These are phyloP conservation scores for Perccottus glenii DNA, from an alignment of 2,113 vertebrate genomes.

Conservation along the genomic window DNA sequence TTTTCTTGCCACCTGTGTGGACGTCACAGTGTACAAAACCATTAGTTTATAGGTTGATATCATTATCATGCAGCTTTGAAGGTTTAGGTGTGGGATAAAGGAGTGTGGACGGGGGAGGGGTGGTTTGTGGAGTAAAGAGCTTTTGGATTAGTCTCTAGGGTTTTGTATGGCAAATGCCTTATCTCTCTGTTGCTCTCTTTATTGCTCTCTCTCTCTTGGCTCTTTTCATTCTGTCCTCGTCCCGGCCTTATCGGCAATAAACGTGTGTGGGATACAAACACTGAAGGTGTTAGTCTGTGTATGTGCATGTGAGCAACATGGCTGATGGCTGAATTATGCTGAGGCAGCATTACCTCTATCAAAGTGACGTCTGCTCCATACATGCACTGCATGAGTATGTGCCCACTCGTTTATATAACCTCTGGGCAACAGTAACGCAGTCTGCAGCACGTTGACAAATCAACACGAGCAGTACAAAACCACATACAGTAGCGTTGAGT, in stretches of 20 bases:
- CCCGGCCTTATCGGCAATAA: slow-evolving; percentile 23
- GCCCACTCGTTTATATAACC: not conserved
- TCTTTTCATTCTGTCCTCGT: slow-evolving; percentile 24
- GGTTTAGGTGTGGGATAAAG: slow-evolving; percentile 8
- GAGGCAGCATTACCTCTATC: slow-evolving; percentile 39
- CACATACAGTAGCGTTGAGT: slow-evolving; percentile 6
- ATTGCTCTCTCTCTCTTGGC: slow-evolving; percentile 7
- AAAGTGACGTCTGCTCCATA: not conserved
- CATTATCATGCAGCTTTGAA: slow-evolving; percentile 6
- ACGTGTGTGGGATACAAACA: slow-evolving; percentile 33
- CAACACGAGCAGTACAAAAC: slow-evolving; percentile 2
- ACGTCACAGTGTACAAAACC: not conserved
- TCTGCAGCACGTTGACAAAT: slow-evolving; percentile 14
- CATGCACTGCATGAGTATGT: slow-evolving; percentile 3
- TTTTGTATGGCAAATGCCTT: slow-evolving; percentile 54
- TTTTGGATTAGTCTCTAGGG: slow-evolving; percentile 63
- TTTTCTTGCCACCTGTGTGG: not conserved
- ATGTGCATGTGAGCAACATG: slow-evolving; percentile 2
- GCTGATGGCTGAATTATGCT: slow-evolving; percentile 35
- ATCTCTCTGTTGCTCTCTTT: slow-evolving; percentile 17
- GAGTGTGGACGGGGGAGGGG: slow-evolving; percentile 27
- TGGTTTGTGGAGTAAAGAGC: slow-evolving; percentile 44
- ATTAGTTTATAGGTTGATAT: not conserved
- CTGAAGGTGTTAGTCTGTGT: not conserved
- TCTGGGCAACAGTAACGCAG: not conserved